phyloP scores from a whole-genome alignment of 2,888 invertebrate genomes.

The Napeogenes sylphis region DNA sequence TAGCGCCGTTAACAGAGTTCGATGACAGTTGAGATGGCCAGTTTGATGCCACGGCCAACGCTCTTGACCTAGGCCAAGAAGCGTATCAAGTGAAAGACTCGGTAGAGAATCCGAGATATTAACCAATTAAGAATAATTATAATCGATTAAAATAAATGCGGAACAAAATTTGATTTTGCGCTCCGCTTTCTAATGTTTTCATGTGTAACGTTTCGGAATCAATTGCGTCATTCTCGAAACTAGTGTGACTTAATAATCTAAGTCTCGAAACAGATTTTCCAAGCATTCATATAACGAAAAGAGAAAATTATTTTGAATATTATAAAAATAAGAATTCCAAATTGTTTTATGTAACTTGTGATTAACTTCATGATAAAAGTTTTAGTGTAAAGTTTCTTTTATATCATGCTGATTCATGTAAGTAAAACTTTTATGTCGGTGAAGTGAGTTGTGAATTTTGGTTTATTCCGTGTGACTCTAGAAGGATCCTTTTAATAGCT shows the following conservation, averaged over 20 bases:
- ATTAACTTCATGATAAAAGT: neutral
- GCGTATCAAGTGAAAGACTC: conserved; percentile 30
- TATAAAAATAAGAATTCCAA: conserved; percentile 11
- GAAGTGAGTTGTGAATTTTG: neutral
- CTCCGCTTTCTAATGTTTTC: conserved; percentile 27
- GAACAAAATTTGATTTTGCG: conserved; percentile 22
- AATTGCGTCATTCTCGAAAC: conserved; percentile 30
- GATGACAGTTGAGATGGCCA: conserved; percentile 43
- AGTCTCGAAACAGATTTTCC: conserved; percentile 19
- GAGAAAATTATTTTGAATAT: conserved; percentile 12
- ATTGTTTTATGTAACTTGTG: neutral
- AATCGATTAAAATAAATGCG: conserved; percentile 29
- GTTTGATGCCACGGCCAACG: conserved; percentile 58
- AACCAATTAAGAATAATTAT: conserved; percentile 28
- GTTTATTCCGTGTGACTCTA: neutral
- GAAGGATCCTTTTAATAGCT: too few species aligned
- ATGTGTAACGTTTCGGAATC: conserved; percentile 21
- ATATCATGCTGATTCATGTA: neutral
- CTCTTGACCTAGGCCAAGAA: conserved; percentile 58
- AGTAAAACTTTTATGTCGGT: neutral
- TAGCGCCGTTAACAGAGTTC: conserved; percentile 39
- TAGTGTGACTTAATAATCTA: conserved; percentile 27
- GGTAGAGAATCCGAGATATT: conserved; percentile 16
- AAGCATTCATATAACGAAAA: conserved; percentile 13
- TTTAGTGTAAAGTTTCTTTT: conserved; percentile 1